phyloP scores from a whole-genome alignment of 2,888 invertebrate species.

The Endomychus coccineus region DNA sequence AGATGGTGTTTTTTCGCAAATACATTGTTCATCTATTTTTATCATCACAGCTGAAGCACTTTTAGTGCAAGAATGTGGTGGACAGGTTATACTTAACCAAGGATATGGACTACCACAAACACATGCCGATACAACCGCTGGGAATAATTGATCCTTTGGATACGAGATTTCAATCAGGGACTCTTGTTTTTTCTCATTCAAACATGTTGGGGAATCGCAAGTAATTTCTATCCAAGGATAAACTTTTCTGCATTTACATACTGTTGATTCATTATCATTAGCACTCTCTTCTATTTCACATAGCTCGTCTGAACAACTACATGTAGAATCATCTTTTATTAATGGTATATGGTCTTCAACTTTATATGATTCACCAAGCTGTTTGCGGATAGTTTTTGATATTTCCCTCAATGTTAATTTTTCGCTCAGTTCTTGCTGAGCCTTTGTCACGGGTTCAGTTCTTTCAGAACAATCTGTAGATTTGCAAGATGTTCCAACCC shows the following conservation, averaged over 20 bases:
- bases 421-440: no score
- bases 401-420: no score
- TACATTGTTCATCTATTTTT: no score
- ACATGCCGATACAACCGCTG: conserved; percentile 3
- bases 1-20: background rate
- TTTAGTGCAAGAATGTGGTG: no score
- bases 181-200: background rate
- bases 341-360: no score
- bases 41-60: no score
- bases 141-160: background rate
- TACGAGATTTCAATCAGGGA: no score
- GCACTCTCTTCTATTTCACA: conserved; percentile 2
- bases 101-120: background rate
- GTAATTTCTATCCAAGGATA: conserved; percentile 5
- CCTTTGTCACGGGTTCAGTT: no score
- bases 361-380: no score
- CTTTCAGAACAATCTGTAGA: no score
- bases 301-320: conserved; percentile 1
- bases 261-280: background rate
- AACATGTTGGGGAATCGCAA: conserved; percentile 5
- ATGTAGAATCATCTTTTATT: conserved; percentile 3
- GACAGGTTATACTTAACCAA: conserved; percentile 4
- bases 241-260: conserved; percentile 2
- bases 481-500: no score
- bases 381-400: no score